Percentiles rank a stretch among this genome's conserved stretches.
Conservation (phyloP, 2,888 invertebrate genomes). For the Tanypteryx hageni region DNA sequence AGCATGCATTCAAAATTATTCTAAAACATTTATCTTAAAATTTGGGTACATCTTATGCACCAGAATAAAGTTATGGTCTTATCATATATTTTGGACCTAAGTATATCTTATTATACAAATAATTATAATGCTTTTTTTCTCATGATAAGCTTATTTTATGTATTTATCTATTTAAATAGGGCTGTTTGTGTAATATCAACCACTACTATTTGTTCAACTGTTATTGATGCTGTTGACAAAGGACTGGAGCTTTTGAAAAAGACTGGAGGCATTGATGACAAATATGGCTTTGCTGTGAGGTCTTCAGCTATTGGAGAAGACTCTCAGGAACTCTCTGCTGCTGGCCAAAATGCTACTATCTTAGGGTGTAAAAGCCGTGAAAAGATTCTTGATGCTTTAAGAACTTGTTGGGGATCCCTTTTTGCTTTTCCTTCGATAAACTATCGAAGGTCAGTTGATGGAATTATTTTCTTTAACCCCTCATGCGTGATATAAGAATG, state of each 20-base stretch:
- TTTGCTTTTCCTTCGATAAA: constrained; percentile 86
- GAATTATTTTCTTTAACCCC: not conserved
- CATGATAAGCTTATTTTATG: no score
- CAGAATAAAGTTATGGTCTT: no score
- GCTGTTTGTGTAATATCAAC: constrained; percentile 66
- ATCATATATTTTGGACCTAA: no score
- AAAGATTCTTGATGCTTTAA: constrained; percentile 79
- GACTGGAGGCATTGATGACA: not conserved
- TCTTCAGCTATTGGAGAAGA: constrained; percentile 88
- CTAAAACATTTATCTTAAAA: no score
- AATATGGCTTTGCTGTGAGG: constrained; percentile 80
- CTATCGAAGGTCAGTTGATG: constrained; percentile 82
- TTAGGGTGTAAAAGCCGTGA: constrained; percentile 80
- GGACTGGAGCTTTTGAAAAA: constrained; percentile 71
- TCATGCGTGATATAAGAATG: no score
- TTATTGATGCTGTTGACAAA: constrained; percentile 72
- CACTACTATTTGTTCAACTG: constrained; percentile 72
- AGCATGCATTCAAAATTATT: no score
- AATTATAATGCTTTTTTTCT: no score
- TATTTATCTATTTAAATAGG: constrained; percentile 65
- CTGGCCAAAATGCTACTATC: constrained; percentile 90
- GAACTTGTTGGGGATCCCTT: constrained; percentile 89
- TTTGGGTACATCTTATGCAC: no score
- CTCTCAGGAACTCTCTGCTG: constrained; percentile 86
- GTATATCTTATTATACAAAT: no score